Percentiles rank a stretch among this genome's conserved stretches.
Evolutionary conservation across 1,140 invertebrate species (phyloP).

Genomic region (Dinothrombium tinctorium): DNA sequence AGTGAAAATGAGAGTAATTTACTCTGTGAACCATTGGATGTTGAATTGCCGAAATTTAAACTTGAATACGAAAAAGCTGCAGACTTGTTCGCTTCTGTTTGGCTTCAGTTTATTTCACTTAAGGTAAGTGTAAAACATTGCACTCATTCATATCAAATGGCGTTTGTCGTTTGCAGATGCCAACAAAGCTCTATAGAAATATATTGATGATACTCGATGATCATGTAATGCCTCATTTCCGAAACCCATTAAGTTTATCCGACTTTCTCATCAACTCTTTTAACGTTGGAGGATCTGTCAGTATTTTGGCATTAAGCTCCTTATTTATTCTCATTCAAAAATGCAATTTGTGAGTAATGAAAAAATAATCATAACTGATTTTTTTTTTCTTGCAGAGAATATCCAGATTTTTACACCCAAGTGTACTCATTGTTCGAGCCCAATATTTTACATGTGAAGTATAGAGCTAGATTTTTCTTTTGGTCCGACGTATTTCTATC

Average conservation of each 20-base stretch:
- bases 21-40: neutral
- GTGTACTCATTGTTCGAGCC: slow-evolving; percentile 76
- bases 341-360: slow-evolving; percentile 46
- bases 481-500: slow-evolving; percentile 68
- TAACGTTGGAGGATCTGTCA: slow-evolving; percentile 56
- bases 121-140: slow-evolving; percentile 18
- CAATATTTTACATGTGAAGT: slow-evolving; percentile 67
- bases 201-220: slow-evolving; percentile 56
- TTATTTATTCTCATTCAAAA: slow-evolving; percentile 68
- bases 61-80: slow-evolving; percentile 14
- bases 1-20: neutral
- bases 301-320: slow-evolving; percentile 72
- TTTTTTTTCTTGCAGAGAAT: slow-evolving; percentile 33
- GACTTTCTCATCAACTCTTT: slow-evolving; percentile 78
- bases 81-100: slow-evolving; percentile 25
- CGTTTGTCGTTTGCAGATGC: neutral
- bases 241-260: slow-evolving; percentile 55
- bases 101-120: slow-evolving; percentile 39
- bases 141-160: neutral
- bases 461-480: slow-evolving; percentile 55
- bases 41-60: slow-evolving; percentile 3
- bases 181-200: slow-evolving; percentile 35
- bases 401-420: slow-evolving; percentile 81
- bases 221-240: slow-evolving; percentile 49
- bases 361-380: slow-evolving; percentile 8